Percentiles rank a stretch among this genome's conserved stretches.
phyloP scores from a whole-genome alignment of 1,140 invertebrate genomes.

The Proales similis region DNA sequence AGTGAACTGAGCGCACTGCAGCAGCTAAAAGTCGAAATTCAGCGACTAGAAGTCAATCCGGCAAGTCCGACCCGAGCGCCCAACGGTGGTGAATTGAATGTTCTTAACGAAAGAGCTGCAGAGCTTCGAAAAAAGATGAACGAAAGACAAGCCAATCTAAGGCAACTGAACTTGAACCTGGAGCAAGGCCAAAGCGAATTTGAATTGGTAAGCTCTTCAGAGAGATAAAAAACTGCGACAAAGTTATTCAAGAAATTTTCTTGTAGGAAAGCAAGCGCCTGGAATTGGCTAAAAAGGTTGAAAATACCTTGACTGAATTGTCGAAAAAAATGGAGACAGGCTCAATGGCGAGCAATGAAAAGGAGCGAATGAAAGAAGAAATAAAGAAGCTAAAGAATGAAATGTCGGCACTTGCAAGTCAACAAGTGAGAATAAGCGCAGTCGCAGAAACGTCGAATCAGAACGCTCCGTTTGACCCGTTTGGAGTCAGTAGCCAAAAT shows the following conservation, averaged over 20 bases:
- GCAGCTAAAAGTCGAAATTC: neutral
- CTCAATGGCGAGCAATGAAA: no score
- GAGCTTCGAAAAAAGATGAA: constrained; percentile 5
- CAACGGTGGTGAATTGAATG: neutral
- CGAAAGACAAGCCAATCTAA: neutral
- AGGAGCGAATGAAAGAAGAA: no score
- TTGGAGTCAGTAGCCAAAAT: neutral
- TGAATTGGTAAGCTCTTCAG: no score
- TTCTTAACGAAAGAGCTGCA: neutral
- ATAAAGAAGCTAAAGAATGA: no score
- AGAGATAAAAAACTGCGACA: no score
- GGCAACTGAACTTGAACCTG: neutral
- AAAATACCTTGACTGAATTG: no score
- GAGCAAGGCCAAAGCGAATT: neutral
- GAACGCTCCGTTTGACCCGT: constrained; percentile 1
- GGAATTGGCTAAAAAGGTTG: no score
- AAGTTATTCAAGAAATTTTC: no score
- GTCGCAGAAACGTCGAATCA: constrained; percentile 9
- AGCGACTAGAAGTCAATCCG: neutral
- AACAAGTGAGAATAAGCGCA: no score
- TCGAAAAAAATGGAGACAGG: no score
- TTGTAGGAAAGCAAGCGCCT: no score
- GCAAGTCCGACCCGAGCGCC: constrained; percentile 1
- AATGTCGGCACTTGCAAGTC: no score
- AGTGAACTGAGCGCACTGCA: constrained; percentile 2